These are phyloP conservation scores for Pseudanteris insignis DNA, from an alignment of 2,888 invertebrate genomes.

Conservation along the genomic window DNA sequence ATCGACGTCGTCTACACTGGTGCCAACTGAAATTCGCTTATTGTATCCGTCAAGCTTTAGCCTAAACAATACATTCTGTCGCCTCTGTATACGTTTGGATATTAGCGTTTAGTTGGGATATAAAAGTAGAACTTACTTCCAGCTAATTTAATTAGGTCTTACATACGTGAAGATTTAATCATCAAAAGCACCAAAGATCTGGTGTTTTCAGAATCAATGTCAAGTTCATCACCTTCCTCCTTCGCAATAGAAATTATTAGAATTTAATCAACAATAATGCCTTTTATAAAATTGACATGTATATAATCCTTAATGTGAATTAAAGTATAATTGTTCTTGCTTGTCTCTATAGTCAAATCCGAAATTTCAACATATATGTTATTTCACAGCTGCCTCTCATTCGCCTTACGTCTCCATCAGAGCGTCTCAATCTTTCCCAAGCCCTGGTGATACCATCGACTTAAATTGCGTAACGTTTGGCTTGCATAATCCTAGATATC, in stretches of 20 bases:
- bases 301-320: constrained; percentile 19
- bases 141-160: background rate
- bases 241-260: constrained; percentile 8
- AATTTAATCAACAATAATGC: constrained; percentile 19
- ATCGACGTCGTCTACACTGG: too few species aligned
- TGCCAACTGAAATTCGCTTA: too few species aligned
- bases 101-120: constrained; percentile 1
- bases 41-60: background rate
- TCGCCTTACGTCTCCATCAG: constrained; percentile 59
- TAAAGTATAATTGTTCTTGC: too few species aligned
- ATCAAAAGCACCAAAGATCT: constrained; percentile 1
- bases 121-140: background rate
- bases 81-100: constrained; percentile 6
- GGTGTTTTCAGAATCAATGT: constrained; percentile 10
- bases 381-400: constrained; percentile 51
- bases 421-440: constrained; percentile 66
- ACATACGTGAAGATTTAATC: background rate
- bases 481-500: constrained; percentile 55
- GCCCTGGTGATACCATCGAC: constrained; percentile 72
- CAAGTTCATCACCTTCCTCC: constrained; percentile 6
- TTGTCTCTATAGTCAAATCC: constrained; percentile 9
- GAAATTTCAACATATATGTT: background rate
- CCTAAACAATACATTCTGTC: constrained; percentile 1
- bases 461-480: constrained; percentile 73
- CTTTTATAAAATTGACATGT: constrained; percentile 11